Evolutionary conservation across 2,888 invertebrate genomes (phyloP).

Genomic region (Eubasilissa splendida): DNA sequence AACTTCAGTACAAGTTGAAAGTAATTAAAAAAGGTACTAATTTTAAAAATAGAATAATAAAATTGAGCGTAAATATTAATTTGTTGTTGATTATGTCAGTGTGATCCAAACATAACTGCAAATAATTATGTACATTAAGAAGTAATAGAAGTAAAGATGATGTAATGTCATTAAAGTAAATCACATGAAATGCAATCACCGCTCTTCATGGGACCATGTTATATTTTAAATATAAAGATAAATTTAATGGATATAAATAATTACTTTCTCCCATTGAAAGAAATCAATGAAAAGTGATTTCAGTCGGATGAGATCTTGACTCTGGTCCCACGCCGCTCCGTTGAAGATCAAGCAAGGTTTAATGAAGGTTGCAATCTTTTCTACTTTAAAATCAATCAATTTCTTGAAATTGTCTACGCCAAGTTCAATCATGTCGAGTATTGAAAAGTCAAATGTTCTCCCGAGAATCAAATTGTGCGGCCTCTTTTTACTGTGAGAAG

Average conservation of each 20-base stretch:
- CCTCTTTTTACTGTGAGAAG: constrained; percentile 94
- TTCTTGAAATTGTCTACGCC: constrained; percentile 88
- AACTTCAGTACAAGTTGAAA: too few species aligned
- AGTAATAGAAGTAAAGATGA: too few species aligned
- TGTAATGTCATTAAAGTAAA: too few species aligned
- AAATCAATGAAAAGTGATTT: constrained; percentile 93
- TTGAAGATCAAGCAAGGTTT: constrained; percentile 95
- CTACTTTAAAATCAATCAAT: constrained; percentile 84
- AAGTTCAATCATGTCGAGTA: constrained; percentile 97
- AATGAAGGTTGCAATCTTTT: constrained; percentile 84
- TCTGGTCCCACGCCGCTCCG: constrained; percentile 91
- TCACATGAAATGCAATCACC: too few species aligned
- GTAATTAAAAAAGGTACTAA: too few species aligned
- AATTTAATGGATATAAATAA: constrained; percentile 14
- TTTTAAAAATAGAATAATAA: too few species aligned
- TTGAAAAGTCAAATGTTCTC: constrained; percentile 88
- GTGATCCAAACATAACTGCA: not conserved
- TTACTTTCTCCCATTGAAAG: constrained; percentile 86
- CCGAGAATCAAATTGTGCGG: constrained; percentile 94
- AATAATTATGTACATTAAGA: not conserved
- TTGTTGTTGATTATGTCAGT: too few species aligned
- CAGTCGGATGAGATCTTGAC: constrained; percentile 85
- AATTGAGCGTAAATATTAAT: too few species aligned
- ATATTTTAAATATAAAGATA: not conserved
- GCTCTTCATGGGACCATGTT: too few species aligned